Percentiles rank a stretch among this genome's conserved stretches.
phyloP scores from a whole-genome alignment of 2,888 invertebrate species.

The Timema podura region DNA sequence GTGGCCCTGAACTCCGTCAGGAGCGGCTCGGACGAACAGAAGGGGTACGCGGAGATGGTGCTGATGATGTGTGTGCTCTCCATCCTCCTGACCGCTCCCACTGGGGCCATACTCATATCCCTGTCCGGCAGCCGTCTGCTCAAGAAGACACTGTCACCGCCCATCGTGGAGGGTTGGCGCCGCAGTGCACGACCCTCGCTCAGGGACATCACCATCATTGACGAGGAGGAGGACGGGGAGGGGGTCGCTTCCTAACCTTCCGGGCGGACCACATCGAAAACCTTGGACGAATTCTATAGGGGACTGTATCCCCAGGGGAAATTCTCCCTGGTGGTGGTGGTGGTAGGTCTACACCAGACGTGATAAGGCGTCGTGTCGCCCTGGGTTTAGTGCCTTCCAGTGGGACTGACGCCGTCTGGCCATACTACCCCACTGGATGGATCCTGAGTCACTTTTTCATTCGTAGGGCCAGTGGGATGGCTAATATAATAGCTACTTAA shows the following conservation, averaged over 20 bases:
- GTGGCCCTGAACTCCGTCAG: slow-evolving; percentile 65
- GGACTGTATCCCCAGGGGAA: too few relatives aligned
- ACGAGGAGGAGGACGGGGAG: slow-evolving; percentile 72
- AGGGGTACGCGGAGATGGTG: slow-evolving; percentile 56
- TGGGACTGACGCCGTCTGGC: too few relatives aligned
- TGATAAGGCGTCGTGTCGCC: too few relatives aligned
- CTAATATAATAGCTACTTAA: too few relatives aligned
- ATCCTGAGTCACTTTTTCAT: too few relatives aligned
- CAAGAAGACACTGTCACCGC: slow-evolving; percentile 64
- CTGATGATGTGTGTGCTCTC: slow-evolving; percentile 76
- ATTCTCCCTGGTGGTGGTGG: too few relatives aligned
- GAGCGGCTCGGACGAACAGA: slow-evolving; percentile 33
- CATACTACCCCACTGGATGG: too few relatives aligned
- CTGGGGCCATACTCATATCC: slow-evolving; percentile 77
- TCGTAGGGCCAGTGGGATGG: too few relatives aligned
- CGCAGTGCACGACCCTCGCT: slow-evolving; percentile 78
- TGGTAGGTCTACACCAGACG: too few relatives aligned
- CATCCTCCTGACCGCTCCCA: slow-evolving; percentile 78
- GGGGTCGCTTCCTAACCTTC: slow-evolving; percentile 11
- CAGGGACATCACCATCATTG: slow-evolving; percentile 81
- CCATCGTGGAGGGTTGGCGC: slow-evolving; percentile 60
- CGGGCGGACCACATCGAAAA: too few relatives aligned
- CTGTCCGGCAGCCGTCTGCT: slow-evolving; percentile 70
- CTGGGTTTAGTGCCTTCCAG: too few relatives aligned
- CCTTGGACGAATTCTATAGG: too few relatives aligned